These are phyloP conservation scores for Amblyjoppa proteus DNA, from an alignment of 2,888 invertebrate genomes.

Conservation along the genomic window DNA sequence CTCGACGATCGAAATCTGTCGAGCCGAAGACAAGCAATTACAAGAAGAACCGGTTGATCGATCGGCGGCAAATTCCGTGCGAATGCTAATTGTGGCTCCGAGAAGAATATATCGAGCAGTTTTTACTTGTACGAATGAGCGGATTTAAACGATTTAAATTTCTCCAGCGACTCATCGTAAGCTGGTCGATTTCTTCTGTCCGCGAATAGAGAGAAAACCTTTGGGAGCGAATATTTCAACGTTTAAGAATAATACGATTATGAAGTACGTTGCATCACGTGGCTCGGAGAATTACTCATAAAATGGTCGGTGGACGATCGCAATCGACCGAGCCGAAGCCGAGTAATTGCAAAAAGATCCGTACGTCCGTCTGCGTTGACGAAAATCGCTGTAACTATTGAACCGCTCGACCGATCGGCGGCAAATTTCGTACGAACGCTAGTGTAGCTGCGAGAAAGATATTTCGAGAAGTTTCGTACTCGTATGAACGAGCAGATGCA, in stretches of 20 bases:
- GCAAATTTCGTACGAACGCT: neutral
- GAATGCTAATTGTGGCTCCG: too few species aligned
- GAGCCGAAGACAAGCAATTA: too few species aligned
- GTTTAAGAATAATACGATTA: neutral
- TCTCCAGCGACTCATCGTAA: slow-evolving; percentile 40
- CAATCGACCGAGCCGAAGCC: neutral
- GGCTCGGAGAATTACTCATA: neutral
- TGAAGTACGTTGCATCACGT: neutral
- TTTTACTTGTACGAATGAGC: too few species aligned
- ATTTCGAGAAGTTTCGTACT: neutral
- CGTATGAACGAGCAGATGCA: too few species aligned
- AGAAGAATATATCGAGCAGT: too few species aligned
- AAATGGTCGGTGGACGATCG: neutral
- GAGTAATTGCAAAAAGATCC: neutral
- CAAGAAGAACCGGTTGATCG: too few species aligned
- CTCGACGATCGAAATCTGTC: neutral
- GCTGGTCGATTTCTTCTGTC: slow-evolving; percentile 3
- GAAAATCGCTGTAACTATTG: neutral
- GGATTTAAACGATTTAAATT: neutral
- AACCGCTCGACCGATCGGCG: neutral
- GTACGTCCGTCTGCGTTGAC: neutral
- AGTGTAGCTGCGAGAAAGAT: neutral
- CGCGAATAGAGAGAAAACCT: neutral
- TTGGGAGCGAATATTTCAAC: neutral
- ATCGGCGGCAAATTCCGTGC: too few species aligned